Evolutionary conservation across 1,140 invertebrate genomes (phyloP), one percentile per base, ranked within the genome.

Genomic region (Drosophila yakuba): DNA sequence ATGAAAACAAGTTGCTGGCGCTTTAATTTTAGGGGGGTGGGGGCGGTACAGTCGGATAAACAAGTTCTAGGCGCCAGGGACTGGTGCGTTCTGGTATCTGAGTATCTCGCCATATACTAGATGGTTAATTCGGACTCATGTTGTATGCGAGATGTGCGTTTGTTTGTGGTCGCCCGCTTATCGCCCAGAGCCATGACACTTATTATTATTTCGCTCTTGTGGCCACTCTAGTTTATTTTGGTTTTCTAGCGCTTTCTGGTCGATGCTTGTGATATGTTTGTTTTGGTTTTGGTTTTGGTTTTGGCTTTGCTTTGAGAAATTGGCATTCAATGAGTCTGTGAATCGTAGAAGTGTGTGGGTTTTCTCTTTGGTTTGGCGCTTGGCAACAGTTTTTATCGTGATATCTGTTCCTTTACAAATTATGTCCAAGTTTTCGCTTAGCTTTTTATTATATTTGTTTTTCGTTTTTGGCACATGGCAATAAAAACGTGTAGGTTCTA

Each of bases 31-130:
- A 15, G 20, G 28, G 28, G 20, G 20, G 20, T 20, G 35, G 62
- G 15, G 50, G 38, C 1, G 43, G 43, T 25, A 25, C 32, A 23
- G 41, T 20, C 48, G 41, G 69, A 78, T 78, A 76, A 88, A 83
- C 84, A 74, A 76, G 84, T 69, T 89, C 57, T 63, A 79, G 75
- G 84, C 83, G 80, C 72, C 83, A 69, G 61, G 43, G 36, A 44
- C 83, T 86, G 78, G 74, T 75, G 48, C 54, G 38, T 64, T 63
- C 81, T 75, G 72, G 81, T 85, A 83, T 77, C 56, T 69, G 25
- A 25, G 25, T 25, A 25, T 25, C 63, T 71, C 11, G 36, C 38
- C 59, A 41, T 43, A 32, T 41, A 52, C 17, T 25, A 28, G 45
- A 58, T 48, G 25, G 51, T 44, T 69, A 52, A 25, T 74, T 57